Percentiles rank a stretch among this genome's conserved stretches.
Conservation (phyloP, 2,113 vertebrate genomes). For the Tichodroma muraria region DNA sequence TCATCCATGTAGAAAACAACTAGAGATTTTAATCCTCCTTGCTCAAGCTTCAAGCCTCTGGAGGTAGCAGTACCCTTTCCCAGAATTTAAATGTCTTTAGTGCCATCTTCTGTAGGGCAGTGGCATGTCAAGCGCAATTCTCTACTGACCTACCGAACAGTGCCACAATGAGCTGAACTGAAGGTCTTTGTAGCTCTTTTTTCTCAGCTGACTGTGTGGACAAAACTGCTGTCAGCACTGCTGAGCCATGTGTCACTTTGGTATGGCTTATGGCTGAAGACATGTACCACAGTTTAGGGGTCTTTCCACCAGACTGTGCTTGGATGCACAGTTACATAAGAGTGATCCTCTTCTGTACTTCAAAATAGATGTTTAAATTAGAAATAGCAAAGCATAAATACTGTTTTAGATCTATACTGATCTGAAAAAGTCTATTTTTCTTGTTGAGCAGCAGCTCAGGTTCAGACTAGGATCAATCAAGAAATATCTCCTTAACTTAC, state of each 20-base stretch:
- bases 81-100: background rate
- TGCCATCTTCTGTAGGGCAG: constrained; percentile 38
- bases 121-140: background rate
- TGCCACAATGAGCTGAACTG: background rate
- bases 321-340: background rate
- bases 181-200: background rate
- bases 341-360: background rate
- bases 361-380: background rate
- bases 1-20: background rate
- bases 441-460: background rate
- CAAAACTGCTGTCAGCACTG: background rate
- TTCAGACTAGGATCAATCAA: background rate
- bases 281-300: background rate
- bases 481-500: background rate
- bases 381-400: background rate
- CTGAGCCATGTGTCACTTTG: background rate
- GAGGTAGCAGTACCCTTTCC: background rate
- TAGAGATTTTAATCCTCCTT: background rate
- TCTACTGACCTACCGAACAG: background rate
- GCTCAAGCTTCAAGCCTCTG: background rate
- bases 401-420: background rate
- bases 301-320: background rate
- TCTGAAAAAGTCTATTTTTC: background rate
- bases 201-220: background rate
- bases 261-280: fast-evolving